These are phyloP conservation scores for Chaetodon trifasciatus DNA, from an alignment of 2,797 vertebrate species.

Conservation along the genomic window DNA sequence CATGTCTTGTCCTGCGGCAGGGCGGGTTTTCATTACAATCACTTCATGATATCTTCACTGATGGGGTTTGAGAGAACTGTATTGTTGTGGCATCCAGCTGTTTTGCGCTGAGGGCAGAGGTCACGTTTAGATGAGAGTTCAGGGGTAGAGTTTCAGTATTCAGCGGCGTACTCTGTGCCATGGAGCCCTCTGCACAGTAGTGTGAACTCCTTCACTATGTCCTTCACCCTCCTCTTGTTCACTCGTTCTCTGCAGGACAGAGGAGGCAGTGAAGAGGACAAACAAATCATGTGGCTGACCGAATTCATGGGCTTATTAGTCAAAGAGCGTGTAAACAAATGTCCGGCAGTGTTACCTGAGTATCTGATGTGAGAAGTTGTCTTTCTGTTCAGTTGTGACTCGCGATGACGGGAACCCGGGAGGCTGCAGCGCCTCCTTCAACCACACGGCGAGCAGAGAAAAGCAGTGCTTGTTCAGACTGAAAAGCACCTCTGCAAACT, in stretches of 20 bases:
- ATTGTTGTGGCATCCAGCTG: constrained; percentile 65
- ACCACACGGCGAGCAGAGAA: constrained; percentile 93
- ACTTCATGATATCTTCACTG: constrained; percentile 69
- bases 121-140: constrained; percentile 66
- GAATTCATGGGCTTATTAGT: not conserved
- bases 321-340: not conserved
- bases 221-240: constrained; percentile 97
- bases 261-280: not conserved
- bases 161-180: constrained; percentile 98
- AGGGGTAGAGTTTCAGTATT: constrained; percentile 89
- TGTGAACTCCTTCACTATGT: constrained; percentile 99
- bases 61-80: constrained; percentile 59
- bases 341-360: constrained; percentile 87
- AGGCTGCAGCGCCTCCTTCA: constrained; percentile 95
- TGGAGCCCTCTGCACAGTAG: constrained; percentile 97
- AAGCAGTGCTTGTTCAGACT: constrained; percentile 98
- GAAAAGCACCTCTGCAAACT: constrained; percentile 97
- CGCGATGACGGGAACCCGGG: constrained; percentile 94
- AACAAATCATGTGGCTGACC: not conserved
- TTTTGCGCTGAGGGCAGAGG: constrained; percentile 74
- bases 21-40: constrained; percentile 74
- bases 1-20: constrained; percentile 63
- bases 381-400: constrained; percentile 93
- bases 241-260: constrained; percentile 91
- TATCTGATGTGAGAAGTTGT: constrained; percentile 97